Base-by-base conservation (phyloP, 1,140 invertebrate species). In the Sitophilus oryzae region DNA sequence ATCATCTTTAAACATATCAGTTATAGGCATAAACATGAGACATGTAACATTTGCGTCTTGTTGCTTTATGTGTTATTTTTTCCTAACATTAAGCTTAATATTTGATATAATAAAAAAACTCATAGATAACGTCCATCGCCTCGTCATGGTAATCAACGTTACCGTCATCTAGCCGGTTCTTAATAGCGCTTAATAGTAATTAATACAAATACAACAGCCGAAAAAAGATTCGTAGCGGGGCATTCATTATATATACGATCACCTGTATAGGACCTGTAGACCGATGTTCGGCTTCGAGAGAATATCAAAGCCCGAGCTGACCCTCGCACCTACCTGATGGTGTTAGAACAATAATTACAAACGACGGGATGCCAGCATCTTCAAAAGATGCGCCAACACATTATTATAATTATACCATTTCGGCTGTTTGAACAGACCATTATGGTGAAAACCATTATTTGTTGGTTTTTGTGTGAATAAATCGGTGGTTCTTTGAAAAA, bases 391-490 rank as follows among this genome's bases (percentile, higher is more conserved):
- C 53, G 53, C 45, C 46, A 56, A 56, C 53, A 56, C 53, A 56
- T 56, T 56, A 56, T 56, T 56, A 56, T 56, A 56, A 56, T 56
- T 56, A 56, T 56, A 56, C 53, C 45, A 56, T 43, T 56, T 56
- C 45, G 53, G 53, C 53, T 56, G 53, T 56, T 56, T 56, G 53
- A 56, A 56, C 53, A 56, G 53, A 45, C 53, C 42, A 56, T 56
- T 56, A 56, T 49, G 53, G 47, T 56, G 53, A 56, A 56, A 56
- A 56, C 53, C 45, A 56, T 56, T 45, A 56, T 56, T 56, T 56
- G 53, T 56, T 56, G 53, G 46, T 56, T 56, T 53, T 56, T 48
- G 53, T 49, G 42, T 37, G 19, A 25, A 49, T 38, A 21, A 25
- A 15, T 30, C 38, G 50, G 25, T 15, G 23, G 11, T 52, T 52